These are phyloP conservation scores for Tryphoninae sp. DNA, from an alignment of 2,888 invertebrate genomes.

Conservation along the genomic window DNA sequence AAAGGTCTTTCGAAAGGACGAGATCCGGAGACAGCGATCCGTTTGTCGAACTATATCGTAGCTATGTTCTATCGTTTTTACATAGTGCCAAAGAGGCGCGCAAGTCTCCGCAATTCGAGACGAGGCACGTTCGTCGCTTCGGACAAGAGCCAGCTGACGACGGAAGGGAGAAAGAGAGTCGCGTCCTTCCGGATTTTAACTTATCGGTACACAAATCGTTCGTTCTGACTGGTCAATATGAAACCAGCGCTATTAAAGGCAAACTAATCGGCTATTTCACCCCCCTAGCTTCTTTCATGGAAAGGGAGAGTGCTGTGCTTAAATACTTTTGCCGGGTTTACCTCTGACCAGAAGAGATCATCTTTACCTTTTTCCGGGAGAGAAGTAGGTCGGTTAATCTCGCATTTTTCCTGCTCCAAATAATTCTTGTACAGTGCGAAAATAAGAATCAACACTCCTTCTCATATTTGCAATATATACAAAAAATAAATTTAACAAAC, in stretches of 20 bases:
- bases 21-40: slow-evolving; percentile 49
- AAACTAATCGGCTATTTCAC: slow-evolving; percentile 55
- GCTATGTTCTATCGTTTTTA: too few relatives aligned
- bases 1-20: slow-evolving; percentile 15
- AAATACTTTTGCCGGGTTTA: slow-evolving; percentile 50
- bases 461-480: background rate
- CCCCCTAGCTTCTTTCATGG: background rate
- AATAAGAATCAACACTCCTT: background rate
- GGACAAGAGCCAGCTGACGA: slow-evolving; percentile 31
- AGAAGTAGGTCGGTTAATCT: slow-evolving; percentile 23
- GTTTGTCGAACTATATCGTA: slow-evolving; percentile 33
- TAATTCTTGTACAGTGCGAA: slow-evolving; percentile 37
- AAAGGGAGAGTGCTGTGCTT: slow-evolving; percentile 6
- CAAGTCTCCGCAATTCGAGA: slow-evolving; percentile 69
- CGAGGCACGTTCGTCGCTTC: slow-evolving; percentile 71
- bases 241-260: slow-evolving; percentile 39
- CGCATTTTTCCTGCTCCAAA: slow-evolving; percentile 48
- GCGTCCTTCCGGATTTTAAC: slow-evolving; percentile 55
- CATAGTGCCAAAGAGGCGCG: slow-evolving; percentile 33
- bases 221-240: slow-evolving; percentile 53
- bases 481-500: background rate
- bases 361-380: slow-evolving; percentile 35
- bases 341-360: slow-evolving; percentile 47
- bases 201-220: slow-evolving; percentile 58
- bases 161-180: background rate